These are phyloP conservation scores for Bradypodion pumilum DNA, from an alignment of 2,797 vertebrate genomes.

Conservation along the genomic window DNA sequence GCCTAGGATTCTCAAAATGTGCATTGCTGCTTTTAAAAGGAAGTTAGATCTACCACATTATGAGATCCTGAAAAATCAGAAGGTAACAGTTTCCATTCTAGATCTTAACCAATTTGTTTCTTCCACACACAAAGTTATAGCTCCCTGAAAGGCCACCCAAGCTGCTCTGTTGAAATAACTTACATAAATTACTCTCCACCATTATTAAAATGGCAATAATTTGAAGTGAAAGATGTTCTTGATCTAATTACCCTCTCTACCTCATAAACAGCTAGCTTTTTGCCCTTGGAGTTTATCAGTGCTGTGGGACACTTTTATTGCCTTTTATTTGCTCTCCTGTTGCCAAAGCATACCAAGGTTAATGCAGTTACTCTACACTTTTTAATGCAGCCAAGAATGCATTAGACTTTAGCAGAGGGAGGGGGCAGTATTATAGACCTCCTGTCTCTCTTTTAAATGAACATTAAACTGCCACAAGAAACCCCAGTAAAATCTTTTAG, in stretches of 20 bases:
- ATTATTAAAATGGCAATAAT: constrained; percentile 57
- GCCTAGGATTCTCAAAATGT: neutral
- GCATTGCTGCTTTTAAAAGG: neutral
- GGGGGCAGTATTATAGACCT: too few species aligned
- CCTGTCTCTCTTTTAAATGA: constrained; percentile 51
- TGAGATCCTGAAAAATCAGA: neutral
- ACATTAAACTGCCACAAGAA: constrained; percentile 47
- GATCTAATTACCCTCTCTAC: constrained; percentile 54
- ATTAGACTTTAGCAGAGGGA: constrained; percentile 30
- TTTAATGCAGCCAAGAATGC: constrained; percentile 57
- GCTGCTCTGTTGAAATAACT: neutral
- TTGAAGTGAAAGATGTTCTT: constrained; percentile 55
- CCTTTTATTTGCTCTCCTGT: constrained; percentile 61
- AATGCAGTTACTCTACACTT: constrained; percentile 66
- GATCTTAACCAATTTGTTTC: neutral
- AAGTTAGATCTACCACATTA: neutral
- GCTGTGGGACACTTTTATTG: constrained; percentile 61
- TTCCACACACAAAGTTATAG: neutral
- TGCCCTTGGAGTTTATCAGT: constrained; percentile 56
- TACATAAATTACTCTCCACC: neutral
- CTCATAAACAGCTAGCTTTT: constrained; percentile 47
- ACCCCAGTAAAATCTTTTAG: constrained; percentile 43
- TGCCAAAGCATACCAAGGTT: constrained; percentile 67
- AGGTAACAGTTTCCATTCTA: neutral
- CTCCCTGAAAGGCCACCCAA: neutral